A percentile compares a stretch with the other conserved stretches of the same genome.
phyloP scores from a whole-genome alignment of 2,113 vertebrate genomes.

The Coryphaenoides rupestris region DNA sequence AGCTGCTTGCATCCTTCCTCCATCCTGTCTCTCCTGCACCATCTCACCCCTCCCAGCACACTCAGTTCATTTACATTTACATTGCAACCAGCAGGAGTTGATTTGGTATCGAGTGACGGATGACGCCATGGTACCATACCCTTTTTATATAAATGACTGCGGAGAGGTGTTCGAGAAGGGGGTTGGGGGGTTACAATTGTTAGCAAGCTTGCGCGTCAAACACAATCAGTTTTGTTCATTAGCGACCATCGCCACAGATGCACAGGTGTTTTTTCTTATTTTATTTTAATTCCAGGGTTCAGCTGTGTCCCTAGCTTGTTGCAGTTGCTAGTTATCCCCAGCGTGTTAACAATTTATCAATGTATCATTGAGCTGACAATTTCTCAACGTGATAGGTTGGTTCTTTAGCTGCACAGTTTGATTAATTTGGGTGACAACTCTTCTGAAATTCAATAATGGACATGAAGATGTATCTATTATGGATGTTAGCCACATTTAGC shows the following conservation, averaged over 20 bases:
- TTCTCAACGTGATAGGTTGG: too few relatives aligned
- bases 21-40: constrained; percentile 7
- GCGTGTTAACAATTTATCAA: not conserved
- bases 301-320: constrained; percentile 11
- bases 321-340: constrained; percentile 7
- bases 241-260: constrained; percentile 20
- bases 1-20: constrained; percentile 5
- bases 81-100: constrained; percentile 63
- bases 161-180: constrained; percentile 22
- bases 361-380: too few relatives aligned
- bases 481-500: too few relatives aligned
- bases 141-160: constrained; percentile 29
- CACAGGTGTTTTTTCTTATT: constrained; percentile 8
- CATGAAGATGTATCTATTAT: too few relatives aligned
- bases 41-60: constrained; percentile 37
- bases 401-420: not conserved
- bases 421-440: not conserved
- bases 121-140: constrained; percentile 48
- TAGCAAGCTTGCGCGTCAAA: constrained; percentile 18
- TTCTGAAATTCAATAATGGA: too few relatives aligned
- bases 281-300: constrained; percentile 2
- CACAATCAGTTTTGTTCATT: constrained; percentile 38
- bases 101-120: constrained; percentile 60
- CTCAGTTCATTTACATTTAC: constrained; percentile 71
- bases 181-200: constrained; percentile 50